Evolutionary conservation across 2,888 invertebrate genomes (phyloP), one percentile per base, ranked within the genome.

Genomic region (Pyrochroa serraticornis): DNA sequence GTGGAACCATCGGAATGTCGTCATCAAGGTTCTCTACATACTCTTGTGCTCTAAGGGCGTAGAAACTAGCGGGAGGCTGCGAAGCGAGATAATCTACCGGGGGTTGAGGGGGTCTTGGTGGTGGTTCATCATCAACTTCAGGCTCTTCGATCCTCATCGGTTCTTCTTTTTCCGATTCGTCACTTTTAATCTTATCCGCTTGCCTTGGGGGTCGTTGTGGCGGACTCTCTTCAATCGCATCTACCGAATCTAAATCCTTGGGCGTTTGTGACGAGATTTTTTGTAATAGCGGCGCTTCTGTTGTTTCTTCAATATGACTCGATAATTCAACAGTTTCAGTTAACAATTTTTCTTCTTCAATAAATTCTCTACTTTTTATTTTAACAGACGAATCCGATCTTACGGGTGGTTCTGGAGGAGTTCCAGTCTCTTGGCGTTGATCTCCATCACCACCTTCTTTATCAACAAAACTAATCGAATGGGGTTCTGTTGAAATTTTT

Each of bases 101-200:
- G 7, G 82, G 80, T 31, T 82, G 82, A 3, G 76, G 77, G 3
- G 76, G 79, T 60, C 74, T 68, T 5, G 78, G 76, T 6, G 78
- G 78, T 6, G 75, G 65, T 43, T 74, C 72, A 53, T 76, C 75
- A 50, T 76, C 75, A 6, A 75, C 63, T 37, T 74, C 73, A 0
- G 71, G 72, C 56, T 75, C 73, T 45, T 64, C 55, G 53, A 70
- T 58, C 5, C 44, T 22, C 38, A 12, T 49, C 13, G 6, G 6
- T n/a, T 33, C 34, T 39, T 81, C 79, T 43, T 83, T 71, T 59
- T 81, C 81, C 3, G 82, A 6, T 49, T 60, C 55, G 10, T 50
- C 45, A 9, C 81, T 6, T 81, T 79, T n/a, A 82, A 82, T 13
- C 32, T 47, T 46, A 5, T 47, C 45, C 0, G 32, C 8, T 6